Evolutionary conservation across 1,140 invertebrate species (phyloP).

Genomic region (Bombyx mandarina): DNA sequence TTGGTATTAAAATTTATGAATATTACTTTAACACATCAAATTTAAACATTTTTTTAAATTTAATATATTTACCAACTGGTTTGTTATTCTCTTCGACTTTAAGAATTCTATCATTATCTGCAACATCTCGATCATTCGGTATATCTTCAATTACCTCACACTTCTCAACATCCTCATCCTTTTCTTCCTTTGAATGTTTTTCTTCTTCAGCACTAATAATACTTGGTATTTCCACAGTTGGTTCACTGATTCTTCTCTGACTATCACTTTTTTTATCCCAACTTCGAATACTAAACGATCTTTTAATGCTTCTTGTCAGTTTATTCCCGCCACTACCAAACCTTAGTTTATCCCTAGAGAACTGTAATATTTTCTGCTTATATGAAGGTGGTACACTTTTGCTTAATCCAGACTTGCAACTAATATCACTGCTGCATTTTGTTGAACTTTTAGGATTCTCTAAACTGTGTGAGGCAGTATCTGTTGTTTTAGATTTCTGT

Average conservation of each 20-base stretch:
- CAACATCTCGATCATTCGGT: constrained; percentile 44
- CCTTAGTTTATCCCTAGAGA: constrained; percentile 63
- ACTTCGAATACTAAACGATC: constrained; percentile 62
- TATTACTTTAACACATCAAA: too few species aligned
- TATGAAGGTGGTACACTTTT: constrained; percentile 69
- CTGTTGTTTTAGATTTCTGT: constrained; percentile 41
- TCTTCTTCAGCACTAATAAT: constrained; percentile 33
- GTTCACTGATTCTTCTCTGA: constrained; percentile 62
- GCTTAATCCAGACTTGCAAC: constrained; percentile 47
- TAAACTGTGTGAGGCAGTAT: constrained; percentile 59
- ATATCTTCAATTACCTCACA: constrained; percentile 57
- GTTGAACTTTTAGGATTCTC: constrained; percentile 62
- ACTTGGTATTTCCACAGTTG: constrained; percentile 44
- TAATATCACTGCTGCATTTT: constrained; percentile 57
- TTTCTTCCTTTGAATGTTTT: constrained; percentile 51
- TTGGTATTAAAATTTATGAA: too few species aligned
- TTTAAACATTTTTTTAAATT: too few species aligned
- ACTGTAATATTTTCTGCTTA: constrained; percentile 66
- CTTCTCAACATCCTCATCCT: constrained; percentile 59
- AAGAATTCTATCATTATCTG: constrained; percentile 52
- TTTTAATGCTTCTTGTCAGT: constrained; percentile 64
- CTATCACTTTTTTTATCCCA: constrained; percentile 55
- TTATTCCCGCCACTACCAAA: constrained; percentile 64
- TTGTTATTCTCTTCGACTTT: constrained; percentile 45
- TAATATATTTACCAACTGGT: constrained; percentile 5